Conservation (phyloP, 2,113 vertebrate species). For the Lynx canadensis region DNA sequence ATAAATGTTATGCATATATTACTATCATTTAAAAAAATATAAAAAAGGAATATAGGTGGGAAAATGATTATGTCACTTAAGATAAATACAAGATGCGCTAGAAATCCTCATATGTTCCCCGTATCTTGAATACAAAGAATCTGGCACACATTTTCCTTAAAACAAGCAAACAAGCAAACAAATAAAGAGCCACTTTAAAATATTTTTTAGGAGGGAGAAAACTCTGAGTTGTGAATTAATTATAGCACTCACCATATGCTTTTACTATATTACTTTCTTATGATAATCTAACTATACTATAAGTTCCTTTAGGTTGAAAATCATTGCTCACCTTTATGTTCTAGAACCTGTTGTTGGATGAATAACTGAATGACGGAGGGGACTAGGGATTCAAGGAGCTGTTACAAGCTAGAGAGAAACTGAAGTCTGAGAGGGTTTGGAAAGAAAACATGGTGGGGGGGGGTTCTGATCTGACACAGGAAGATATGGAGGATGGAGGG, state of each 20-base stretch:
- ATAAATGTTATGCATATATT: not conserved
- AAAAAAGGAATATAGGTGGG: not conserved
- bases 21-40: not conserved
- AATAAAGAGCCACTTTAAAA: not conserved
- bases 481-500: not conserved
- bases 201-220: slow-evolving; percentile 3
- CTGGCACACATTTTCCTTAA: not conserved
- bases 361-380: not conserved
- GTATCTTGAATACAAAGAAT: not conserved
- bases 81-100: not conserved
- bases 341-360: not conserved
- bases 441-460: not conserved
- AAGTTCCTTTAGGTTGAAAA: slow-evolving; percentile 4
- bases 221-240: not conserved
- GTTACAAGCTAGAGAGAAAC: not conserved
- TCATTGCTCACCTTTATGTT: not conserved
- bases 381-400: not conserved
- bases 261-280: not conserved
- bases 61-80: slow-evolving; percentile 25
- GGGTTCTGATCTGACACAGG: not conserved
- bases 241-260: not conserved
- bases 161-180: not conserved
- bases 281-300: not conserved
- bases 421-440: not conserved
- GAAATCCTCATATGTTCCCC: not conserved